phyloP scores from a whole-genome alignment of 2,113 vertebrate genomes.

The Spermophilus dauricus region DNA sequence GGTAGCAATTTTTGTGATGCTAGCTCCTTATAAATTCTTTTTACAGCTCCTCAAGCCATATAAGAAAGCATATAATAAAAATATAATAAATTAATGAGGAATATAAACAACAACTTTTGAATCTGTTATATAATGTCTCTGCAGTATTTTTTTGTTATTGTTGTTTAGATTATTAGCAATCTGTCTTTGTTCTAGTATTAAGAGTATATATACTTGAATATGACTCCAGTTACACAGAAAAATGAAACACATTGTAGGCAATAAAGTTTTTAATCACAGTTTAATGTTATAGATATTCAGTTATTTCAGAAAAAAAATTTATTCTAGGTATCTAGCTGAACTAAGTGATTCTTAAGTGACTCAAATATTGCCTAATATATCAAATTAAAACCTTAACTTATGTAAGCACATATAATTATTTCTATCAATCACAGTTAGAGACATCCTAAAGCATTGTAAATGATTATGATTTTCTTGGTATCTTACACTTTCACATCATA shows the following conservation, averaged over 20 bases:
- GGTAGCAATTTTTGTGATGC: slow-evolving; percentile 64
- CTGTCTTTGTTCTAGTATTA: neutral
- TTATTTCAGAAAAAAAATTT: slow-evolving; percentile 63
- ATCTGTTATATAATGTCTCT: neutral
- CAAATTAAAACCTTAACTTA: slow-evolving; percentile 39
- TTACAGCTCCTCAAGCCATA: slow-evolving; percentile 22
- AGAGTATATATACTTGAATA: neutral
- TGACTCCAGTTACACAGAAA: neutral
- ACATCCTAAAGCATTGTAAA: neutral
- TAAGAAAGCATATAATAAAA: slow-evolving; percentile 46
- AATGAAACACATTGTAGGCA: neutral
- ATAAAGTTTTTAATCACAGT: neutral
- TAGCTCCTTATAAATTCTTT: slow-evolving; percentile 36
- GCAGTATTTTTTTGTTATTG: neutral
- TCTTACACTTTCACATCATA: neutral
- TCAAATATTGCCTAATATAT: slow-evolving; percentile 60
- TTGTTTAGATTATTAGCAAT: neutral
- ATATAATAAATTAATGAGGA: slow-evolving; percentile 4
- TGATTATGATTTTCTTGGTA: neutral
- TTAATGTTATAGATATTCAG: neutral
- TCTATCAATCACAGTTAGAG: slow-evolving; percentile 31
- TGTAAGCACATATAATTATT: neutral
- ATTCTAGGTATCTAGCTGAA: slow-evolving; percentile 46
- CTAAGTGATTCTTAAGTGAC: slow-evolving; percentile 27
- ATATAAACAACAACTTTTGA: neutral